Evolutionary conservation across 2,888 invertebrate genomes (phyloP).

Genomic region (Plusia festucae): DNA sequence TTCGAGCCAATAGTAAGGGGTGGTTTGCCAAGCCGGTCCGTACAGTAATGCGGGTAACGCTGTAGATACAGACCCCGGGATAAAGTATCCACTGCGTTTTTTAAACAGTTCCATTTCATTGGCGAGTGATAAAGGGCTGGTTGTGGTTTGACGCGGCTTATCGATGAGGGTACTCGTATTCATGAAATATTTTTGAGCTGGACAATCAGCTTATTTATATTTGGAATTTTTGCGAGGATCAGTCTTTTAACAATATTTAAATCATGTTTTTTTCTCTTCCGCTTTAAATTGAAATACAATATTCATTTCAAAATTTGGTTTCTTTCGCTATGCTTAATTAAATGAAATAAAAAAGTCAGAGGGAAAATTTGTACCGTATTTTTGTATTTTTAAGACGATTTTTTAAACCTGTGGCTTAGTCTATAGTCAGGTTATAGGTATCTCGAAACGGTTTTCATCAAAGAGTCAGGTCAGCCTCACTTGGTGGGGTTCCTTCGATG

Average conservation of each 20-base stretch:
- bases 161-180: neutral
- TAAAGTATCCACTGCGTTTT: constrained; percentile 50
- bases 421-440: no score
- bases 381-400: no score
- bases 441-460: no score
- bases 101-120: constrained; percentile 37
- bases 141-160: constrained; percentile 5
- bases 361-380: no score
- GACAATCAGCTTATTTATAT: neutral
- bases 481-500: no score
- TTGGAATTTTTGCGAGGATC: neutral
- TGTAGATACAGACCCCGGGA: constrained; percentile 56
- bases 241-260: neutral
- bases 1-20: constrained; percentile 53
- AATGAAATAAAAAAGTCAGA: no score
- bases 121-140: constrained; percentile 12
- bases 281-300: no score
- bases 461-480: no score
- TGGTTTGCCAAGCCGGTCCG: constrained; percentile 65
- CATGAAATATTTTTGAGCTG: neutral
- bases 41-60: constrained; percentile 66
- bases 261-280: no score
- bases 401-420: no score
- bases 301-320: no score
- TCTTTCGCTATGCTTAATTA: no score